These are phyloP conservation scores for Muschampia plurimacula DNA, from an alignment of 2,888 invertebrate species.

Conservation along the genomic window DNA sequence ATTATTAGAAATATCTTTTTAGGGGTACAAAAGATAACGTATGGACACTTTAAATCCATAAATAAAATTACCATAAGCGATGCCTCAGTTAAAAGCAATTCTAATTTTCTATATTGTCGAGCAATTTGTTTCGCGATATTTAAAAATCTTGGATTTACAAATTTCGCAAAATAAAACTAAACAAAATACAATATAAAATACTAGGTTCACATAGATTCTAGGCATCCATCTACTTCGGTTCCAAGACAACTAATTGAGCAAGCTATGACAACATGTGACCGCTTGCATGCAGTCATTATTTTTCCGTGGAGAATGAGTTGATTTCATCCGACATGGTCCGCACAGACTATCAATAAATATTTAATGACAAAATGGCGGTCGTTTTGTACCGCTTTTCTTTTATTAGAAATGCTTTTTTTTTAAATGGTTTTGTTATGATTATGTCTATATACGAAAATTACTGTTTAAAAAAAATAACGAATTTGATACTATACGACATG, in stretches of 20 bases:
- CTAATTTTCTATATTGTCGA: no score
- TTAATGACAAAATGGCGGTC: constrained; percentile 10
- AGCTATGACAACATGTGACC: constrained; percentile 2
- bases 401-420: background rate
- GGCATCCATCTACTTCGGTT: background rate
- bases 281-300: constrained; percentile 12
- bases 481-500: no score
- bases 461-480: no score
- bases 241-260: background rate
- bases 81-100: no score
- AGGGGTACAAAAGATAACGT: no score
- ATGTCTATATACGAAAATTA: background rate
- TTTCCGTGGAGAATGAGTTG: constrained; percentile 17
- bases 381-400: background rate
- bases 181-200: background rate
- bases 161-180: background rate
- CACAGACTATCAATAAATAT: constrained; percentile 12
- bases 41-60: no score
- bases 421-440: no score
- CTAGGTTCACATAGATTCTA: background rate
- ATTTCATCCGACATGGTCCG: constrained; percentile 14
- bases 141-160: no score
- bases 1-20: no score
- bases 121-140: no score
- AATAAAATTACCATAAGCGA: no score